These are phyloP conservation scores for Ornithoptera priamus DNA, from an alignment of 2,888 invertebrate species.

Conservation along the genomic window DNA sequence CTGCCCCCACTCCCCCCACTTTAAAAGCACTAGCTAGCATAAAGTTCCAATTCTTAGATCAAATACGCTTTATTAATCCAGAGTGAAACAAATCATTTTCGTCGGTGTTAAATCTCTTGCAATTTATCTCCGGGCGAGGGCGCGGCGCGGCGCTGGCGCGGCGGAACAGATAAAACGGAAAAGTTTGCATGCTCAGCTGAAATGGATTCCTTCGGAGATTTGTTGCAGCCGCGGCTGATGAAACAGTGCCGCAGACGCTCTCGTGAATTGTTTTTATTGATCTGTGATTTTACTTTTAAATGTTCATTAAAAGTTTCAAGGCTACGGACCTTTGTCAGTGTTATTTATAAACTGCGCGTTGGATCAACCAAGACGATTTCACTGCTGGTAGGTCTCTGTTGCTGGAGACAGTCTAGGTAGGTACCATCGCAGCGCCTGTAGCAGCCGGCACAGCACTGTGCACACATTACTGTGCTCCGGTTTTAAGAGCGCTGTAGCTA, in stretches of 20 bases:
- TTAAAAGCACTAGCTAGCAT: no score
- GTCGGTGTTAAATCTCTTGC: conserved; percentile 8
- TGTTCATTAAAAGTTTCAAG: neutral
- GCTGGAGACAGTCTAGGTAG: no score
- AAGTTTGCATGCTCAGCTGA: conserved; percentile 10
- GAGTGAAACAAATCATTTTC: conserved; percentile 9
- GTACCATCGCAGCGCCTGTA: no score
- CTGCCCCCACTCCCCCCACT: no score
- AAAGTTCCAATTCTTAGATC: no score
- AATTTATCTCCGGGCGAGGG: conserved; percentile 6
- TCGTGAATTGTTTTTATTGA: neutral
- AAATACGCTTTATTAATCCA: conserved; percentile 1
- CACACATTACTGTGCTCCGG: no score
- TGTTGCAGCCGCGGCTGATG: conserved; percentile 2
- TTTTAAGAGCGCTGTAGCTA: no score
- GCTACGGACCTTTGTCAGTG: no score
- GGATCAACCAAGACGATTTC: no score
- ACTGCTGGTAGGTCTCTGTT: no score
- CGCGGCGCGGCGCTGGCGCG: neutral
- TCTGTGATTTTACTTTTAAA: neutral
- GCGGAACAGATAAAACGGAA: conserved; percentile 12
- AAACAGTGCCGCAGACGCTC: neutral
- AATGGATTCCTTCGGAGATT: conserved; percentile 20
- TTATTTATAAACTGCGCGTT: no score
- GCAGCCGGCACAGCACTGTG: no score